Evolutionary conservation across 1,140 invertebrate genomes (phyloP).

Genomic region (Antheraea mylitta): DNA sequence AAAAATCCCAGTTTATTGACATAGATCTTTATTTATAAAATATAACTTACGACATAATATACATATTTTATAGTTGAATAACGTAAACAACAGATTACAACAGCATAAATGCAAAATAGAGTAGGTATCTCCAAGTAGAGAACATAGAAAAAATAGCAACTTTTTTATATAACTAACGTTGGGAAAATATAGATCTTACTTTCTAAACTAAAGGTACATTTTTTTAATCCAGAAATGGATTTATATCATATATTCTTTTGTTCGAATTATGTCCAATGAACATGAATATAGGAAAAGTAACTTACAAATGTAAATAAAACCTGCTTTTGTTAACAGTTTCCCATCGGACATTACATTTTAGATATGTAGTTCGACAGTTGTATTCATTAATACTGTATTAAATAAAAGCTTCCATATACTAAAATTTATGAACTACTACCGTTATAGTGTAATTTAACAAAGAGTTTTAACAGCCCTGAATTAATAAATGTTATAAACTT

Average conservation of each 20-base stretch:
- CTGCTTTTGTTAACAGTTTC: too few relatives aligned
- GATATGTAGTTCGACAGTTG: too few relatives aligned
- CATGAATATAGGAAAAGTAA: not conserved
- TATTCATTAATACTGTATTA: too few relatives aligned
- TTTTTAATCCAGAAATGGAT: not conserved
- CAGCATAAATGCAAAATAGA: not conserved
- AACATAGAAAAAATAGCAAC: too few relatives aligned
- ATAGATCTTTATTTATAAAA: slow-evolving; percentile 2
- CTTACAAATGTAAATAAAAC: too few relatives aligned
- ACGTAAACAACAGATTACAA: not conserved
- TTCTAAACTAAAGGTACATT: not conserved
- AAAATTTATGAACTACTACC: not conserved
- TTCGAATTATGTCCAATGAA: not conserved
- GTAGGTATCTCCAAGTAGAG: too few relatives aligned
- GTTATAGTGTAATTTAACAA: not conserved
- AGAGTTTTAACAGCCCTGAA: not conserved
- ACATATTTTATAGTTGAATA: not conserved
- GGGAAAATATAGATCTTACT: not conserved
- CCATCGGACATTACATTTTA: too few relatives aligned
- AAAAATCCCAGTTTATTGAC: too few relatives aligned
- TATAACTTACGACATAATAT: not conserved
- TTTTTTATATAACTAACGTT: not conserved
- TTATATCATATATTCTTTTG: too few relatives aligned
- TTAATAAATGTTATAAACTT: not conserved
- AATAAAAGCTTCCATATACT: too few relatives aligned